phyloP scores from a whole-genome alignment of 2,113 vertebrate genomes.

The Isurus oxyrinchus region DNA sequence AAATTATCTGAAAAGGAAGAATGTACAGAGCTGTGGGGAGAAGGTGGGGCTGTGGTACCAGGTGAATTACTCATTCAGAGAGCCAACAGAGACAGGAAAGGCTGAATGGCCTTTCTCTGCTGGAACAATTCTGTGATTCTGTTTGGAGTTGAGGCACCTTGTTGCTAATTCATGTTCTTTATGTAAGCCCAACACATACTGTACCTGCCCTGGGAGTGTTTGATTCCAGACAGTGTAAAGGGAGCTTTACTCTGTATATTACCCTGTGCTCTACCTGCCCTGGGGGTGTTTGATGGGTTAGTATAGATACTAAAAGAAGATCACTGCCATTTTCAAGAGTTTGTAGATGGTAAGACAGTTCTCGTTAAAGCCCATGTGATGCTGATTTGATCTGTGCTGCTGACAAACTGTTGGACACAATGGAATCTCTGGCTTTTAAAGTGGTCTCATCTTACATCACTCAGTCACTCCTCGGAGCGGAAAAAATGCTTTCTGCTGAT shows the following conservation, averaged over 20 bases:
- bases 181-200: background rate
- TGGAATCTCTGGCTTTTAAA: slow-evolving; percentile 28
- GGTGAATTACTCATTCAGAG: too few species aligned
- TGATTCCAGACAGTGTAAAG: background rate
- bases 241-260: background rate
- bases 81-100: too few species aligned
- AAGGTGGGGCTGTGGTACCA: too few species aligned
- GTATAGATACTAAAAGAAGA: background rate
- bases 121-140: too few species aligned
- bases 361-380: background rate
- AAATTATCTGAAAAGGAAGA: too few species aligned
- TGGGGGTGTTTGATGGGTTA: background rate
- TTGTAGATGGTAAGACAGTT: background rate
- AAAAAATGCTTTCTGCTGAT: slow-evolving; percentile 32
- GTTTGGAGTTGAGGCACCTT: background rate
- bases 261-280: background rate
- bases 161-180: background rate
- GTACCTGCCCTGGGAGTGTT: background rate
- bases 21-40: too few species aligned
- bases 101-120: too few species aligned
- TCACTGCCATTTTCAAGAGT: background rate
- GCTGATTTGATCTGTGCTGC: slow-evolving; percentile 8
- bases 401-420: background rate
- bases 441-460: slow-evolving; percentile 18
- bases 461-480: background rate